Base-by-base conservation (phyloP, 37 sponge, comb jelly and placozoan species). In the Chondrilla cf. caribensis region DNA sequence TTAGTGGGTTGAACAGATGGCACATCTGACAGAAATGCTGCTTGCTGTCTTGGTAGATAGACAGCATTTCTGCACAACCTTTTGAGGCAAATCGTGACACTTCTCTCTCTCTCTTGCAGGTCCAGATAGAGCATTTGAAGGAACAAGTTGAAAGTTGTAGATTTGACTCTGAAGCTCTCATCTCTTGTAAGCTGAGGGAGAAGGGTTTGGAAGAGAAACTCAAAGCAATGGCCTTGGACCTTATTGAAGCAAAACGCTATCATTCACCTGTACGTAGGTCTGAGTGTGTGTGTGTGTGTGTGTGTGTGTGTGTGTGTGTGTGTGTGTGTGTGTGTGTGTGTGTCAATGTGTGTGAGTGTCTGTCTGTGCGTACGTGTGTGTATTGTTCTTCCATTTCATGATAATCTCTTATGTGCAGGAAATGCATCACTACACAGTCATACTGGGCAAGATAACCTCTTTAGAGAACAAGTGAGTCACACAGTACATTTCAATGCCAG, bases 221-320 rank as follows among this genome's bases (percentile, higher is more conserved):
- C 39, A 83, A 84, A 62, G 15, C 39, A 41, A 43, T 86, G 14
- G 55, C 84, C 3, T 60, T 71, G 25, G 78, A 90, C 38, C 84
- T 90, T 9, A 36, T 84, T 60, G 87, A 87, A 44, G 87, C 91
- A 26, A 86, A 83, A 59, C 83, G 75, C 62, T 58, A 90, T 44
- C 91, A 90, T 64, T 44, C 91, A 28, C 91, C 91, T 22, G 91
- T 90, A 65, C 81, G 90, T 28, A 24, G 22, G 4, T 55, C 17
- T 62, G 64, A 47, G 11, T 47, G 6, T 47, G 51, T 47, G 11
- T 11, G 6, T 6, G 51, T 47, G 51, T 11, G 11, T 47, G 11
- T 47, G 51, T 47, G 51, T 47, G 11, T 47, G 51, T 47, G 51
- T 47, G 51, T 47, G 51, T 47, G 11, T 47, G 51, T 47, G 51